These are phyloP conservation scores for Sinodicranocentrus sp. DNA, from an alignment of 2,888 invertebrate species.

Conservation along the genomic window DNA sequence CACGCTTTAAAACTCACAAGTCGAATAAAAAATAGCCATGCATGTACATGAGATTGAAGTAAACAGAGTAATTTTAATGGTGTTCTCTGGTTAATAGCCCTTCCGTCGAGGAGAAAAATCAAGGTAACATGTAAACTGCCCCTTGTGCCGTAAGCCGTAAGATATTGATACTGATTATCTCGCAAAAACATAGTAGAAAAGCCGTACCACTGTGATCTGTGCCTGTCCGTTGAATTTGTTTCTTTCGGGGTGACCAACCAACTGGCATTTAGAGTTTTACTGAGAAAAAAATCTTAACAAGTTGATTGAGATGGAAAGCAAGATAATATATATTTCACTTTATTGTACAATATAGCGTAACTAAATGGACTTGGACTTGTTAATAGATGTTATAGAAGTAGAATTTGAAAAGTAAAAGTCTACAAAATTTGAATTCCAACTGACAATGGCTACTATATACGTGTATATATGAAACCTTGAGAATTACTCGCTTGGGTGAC, in stretches of 20 bases:
- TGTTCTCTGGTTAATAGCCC: slow-evolving; percentile 6
- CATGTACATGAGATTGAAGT: neutral
- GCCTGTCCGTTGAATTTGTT: neutral
- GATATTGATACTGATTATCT: too few relatives aligned
- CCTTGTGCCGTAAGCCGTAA: too few relatives aligned
- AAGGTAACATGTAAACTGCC: slow-evolving; percentile 21
- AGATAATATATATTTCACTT: neutral
- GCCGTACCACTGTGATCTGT: too few relatives aligned
- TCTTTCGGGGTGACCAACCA: slow-evolving; percentile 26
- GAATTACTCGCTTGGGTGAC: slow-evolving; percentile 33
- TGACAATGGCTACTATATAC: slow-evolving; percentile 5
- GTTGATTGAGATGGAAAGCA: neutral
- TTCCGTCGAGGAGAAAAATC: slow-evolving; percentile 1
- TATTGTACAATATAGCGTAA: slow-evolving; percentile 1
- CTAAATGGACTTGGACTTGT: slow-evolving; percentile 1
- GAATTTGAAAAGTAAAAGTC: too few relatives aligned
- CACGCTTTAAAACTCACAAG: slow-evolving; percentile 15
- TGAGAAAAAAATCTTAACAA: neutral
- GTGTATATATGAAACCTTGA: slow-evolving; percentile 28
- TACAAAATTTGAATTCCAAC: slow-evolving; percentile 4
- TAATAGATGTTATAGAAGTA: too few relatives aligned
- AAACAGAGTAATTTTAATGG: slow-evolving; percentile 32
- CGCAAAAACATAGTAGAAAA: too few relatives aligned
- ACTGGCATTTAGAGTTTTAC: neutral
- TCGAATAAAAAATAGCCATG: slow-evolving; percentile 1